Percentiles rank a stretch among this genome's conserved stretches.
These are phyloP conservation scores for Ectemnius cavifrons DNA, from an alignment of 2,888 invertebrate genomes.

Conservation along the genomic window DNA sequence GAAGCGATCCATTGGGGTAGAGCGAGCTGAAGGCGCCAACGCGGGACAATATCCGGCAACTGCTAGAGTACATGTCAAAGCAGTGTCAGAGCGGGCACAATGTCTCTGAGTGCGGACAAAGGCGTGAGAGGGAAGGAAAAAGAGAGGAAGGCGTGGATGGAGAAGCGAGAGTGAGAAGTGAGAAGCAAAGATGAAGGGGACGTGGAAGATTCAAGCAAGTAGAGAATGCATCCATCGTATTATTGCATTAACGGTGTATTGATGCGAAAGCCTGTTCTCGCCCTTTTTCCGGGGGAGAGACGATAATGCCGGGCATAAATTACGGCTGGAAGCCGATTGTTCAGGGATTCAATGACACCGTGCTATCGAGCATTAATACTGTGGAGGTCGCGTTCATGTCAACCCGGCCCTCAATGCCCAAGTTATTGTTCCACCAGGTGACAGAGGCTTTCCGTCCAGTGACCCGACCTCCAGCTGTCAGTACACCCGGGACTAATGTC, in stretches of 20 bases:
- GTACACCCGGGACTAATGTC: slow-evolving; percentile 30
- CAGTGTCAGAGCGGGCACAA: slow-evolving; percentile 7
- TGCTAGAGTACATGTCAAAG: background rate
- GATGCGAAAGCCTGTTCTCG: slow-evolving; percentile 30
- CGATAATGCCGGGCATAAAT: slow-evolving; percentile 55
- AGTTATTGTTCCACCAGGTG: slow-evolving; percentile 57
- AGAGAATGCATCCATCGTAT: slow-evolving; percentile 36
- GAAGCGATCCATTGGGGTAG: too few relatives aligned
- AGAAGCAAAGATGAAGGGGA: slow-evolving; percentile 7
- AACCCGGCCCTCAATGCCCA: slow-evolving; percentile 38
- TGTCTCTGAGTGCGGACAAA: background rate
- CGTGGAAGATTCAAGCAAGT: slow-evolving; percentile 2
- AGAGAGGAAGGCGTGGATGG: slow-evolving; percentile 2
- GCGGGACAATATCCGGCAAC: too few relatives aligned
- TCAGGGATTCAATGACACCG: slow-evolving; percentile 59
- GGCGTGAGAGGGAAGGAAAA: slow-evolving; percentile 4
- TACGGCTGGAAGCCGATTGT: slow-evolving; percentile 52
- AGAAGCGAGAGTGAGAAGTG: background rate
- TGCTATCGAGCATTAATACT: slow-evolving; percentile 61
- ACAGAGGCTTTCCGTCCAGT: slow-evolving; percentile 32
- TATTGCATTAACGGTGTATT: slow-evolving; percentile 64
- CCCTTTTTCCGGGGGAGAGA: slow-evolving; percentile 19
- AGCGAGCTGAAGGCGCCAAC: too few relatives aligned
- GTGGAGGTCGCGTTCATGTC: slow-evolving; percentile 48
- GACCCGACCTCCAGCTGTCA: slow-evolving; percentile 45